A percentile compares a stretch with the other conserved stretches of the same genome.
phyloP scores from a whole-genome alignment of 2,888 invertebrate species.

The Dione juno region DNA sequence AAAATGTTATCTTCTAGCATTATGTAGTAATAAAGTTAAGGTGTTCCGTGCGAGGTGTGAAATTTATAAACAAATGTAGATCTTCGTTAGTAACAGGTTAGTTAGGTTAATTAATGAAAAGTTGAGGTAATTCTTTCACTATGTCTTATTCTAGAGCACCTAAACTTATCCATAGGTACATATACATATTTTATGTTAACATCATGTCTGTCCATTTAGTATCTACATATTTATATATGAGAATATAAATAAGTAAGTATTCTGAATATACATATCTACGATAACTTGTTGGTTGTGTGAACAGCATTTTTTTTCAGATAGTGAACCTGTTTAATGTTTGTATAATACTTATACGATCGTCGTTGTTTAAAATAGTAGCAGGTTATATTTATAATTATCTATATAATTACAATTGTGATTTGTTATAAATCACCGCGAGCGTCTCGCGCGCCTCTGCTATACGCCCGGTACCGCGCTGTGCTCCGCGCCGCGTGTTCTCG shows the following conservation, averaged over 20 bases:
- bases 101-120: conserved; percentile 38
- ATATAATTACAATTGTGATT: neutral
- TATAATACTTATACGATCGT: conserved; percentile 11
- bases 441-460: conserved; percentile 65
- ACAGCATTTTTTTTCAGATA: conserved; percentile 58
- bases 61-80: conserved; percentile 47
- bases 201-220: conserved; percentile 69
- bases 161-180: conserved; percentile 72
- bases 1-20: conserved; percentile 36
- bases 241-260: conserved; percentile 45
- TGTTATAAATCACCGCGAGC: conserved; percentile 51
- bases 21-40: conserved; percentile 74
- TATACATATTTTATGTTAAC: conserved; percentile 53
- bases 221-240: conserved; percentile 43
- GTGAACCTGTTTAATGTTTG: conserved; percentile 45
- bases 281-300: conserved; percentile 27
- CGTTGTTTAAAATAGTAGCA: conserved; percentile 3
- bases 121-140: conserved; percentile 60
- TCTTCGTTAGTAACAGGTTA: conserved; percentile 40
- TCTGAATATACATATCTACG: conserved; percentile 30
- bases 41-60: conserved; percentile 81
- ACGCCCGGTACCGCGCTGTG: conserved; percentile 64
- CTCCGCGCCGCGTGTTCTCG: conserved; percentile 49
- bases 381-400: conserved; percentile 3
- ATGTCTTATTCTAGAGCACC: conserved; percentile 75